These are phyloP conservation scores for Serripes groenlandicus DNA, from an alignment of 2,888 invertebrate species.

Conservation along the genomic window DNA sequence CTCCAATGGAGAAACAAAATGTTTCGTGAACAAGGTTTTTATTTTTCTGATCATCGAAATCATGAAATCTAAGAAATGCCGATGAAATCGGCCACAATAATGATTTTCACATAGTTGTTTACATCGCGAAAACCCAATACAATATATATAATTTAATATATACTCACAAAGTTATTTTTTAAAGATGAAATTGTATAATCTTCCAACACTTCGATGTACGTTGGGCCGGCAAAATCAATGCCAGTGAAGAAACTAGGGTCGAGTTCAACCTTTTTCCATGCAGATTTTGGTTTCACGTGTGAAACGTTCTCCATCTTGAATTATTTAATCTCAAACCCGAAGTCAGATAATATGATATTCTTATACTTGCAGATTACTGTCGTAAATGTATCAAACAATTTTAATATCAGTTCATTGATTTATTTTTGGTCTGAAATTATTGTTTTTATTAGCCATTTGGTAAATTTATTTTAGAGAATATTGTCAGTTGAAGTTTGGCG, in stretches of 20 bases:
- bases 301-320: constrained; percentile 70
- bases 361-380: too few species aligned
- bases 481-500: too few species aligned
- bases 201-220: constrained; percentile 79
- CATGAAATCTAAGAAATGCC: not conserved
- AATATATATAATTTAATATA: not conserved
- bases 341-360: too few species aligned
- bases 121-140: constrained; percentile 42
- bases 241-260: constrained; percentile 66
- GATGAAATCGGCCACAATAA: not conserved
- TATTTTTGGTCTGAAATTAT: constrained; percentile 2
- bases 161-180: not conserved
- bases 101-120: not conserved
- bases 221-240: constrained; percentile 71
- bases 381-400: too few species aligned
- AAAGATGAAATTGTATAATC: constrained; percentile 76
- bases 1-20: too few species aligned
- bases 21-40: too few species aligned
- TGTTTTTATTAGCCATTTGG: too few species aligned
- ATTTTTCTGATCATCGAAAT: too few species aligned
- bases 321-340: constrained; percentile 21
- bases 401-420: too few species aligned
- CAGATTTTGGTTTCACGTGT: constrained; percentile 76
- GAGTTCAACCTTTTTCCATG: constrained; percentile 78
- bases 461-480: too few species aligned